Conservation (phyloP, 1,140 invertebrate species). For the Drosophila asahinai region DNA sequence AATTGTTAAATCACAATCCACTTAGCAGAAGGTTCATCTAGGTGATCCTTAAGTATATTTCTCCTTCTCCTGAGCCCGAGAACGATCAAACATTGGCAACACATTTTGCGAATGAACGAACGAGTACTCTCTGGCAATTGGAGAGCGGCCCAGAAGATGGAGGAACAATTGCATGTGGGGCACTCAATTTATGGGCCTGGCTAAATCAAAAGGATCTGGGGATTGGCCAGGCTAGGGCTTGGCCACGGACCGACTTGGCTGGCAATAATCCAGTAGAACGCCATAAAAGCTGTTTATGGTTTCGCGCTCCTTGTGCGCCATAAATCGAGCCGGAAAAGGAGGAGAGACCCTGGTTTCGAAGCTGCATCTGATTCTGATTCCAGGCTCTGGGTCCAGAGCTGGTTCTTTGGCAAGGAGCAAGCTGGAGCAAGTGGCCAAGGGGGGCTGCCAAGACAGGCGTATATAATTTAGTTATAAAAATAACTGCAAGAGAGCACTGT, state of each 20-base stretch:
- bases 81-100: constrained; percentile 39
- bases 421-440: constrained; percentile 16
- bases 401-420: constrained; percentile 11
- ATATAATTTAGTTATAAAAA: constrained; percentile 85
- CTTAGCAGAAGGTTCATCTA: not conserved
- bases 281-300: constrained; percentile 84
- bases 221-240: constrained; percentile 21
- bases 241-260: constrained; percentile 23
- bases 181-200: constrained; percentile 69
- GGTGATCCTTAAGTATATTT: not conserved
- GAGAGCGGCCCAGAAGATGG: constrained; percentile 2
- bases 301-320: constrained; percentile 83
- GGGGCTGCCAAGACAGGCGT: constrained; percentile 59
- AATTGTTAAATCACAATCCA: not conserved
- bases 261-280: constrained; percentile 82
- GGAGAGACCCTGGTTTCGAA: constrained; percentile 23
- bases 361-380: constrained; percentile 35
- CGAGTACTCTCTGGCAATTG: constrained; percentile 31
- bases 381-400: constrained; percentile 8
- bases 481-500: constrained; percentile 71
- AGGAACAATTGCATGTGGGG: constrained; percentile 73
- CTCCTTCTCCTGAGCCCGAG: not conserved
- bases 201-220: constrained; percentile 68
- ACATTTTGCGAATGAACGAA: constrained; percentile 40
- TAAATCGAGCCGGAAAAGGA: constrained; percentile 74